These are phyloP conservation scores for Perccottus glenii DNA, from an alignment of 2,113 vertebrate species.

Conservation along the genomic window DNA sequence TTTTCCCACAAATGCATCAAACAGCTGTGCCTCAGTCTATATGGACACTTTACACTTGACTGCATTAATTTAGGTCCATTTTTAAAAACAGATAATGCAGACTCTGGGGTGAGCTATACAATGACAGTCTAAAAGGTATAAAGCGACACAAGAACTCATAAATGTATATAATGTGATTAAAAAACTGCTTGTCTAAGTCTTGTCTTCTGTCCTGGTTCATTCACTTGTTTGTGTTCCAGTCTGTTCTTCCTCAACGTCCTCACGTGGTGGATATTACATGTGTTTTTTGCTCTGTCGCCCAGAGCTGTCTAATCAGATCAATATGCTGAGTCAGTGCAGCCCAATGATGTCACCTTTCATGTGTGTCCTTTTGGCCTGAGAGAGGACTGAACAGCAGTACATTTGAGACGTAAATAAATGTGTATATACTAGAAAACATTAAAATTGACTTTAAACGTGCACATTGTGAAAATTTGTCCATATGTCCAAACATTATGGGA, in stretches of 20 bases:
- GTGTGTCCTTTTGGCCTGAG: not conserved
- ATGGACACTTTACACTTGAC: constrained; percentile 32
- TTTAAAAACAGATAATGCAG: constrained; percentile 30
- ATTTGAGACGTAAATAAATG: too few species aligned
- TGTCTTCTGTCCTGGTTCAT: not conserved
- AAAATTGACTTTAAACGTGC: too few species aligned
- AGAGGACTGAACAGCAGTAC: not conserved
- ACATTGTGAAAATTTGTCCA: too few species aligned
- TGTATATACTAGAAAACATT: too few species aligned
- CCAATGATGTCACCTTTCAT: too few species aligned
- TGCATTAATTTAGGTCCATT: constrained; percentile 21
- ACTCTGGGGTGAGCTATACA: constrained; percentile 1
- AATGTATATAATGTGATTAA: too few species aligned
- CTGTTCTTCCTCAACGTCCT: not conserved
- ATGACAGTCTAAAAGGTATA: too few species aligned
- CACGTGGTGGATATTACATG: too few species aligned
- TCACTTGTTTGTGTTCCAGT: not conserved
- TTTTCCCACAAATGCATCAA: constrained; percentile 23
- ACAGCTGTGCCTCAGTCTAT: not conserved
- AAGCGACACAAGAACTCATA: too few species aligned
- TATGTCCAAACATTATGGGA: too few species aligned
- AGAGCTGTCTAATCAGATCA: not conserved
- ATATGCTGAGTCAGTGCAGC: not conserved
- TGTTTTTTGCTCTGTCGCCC: too few species aligned
- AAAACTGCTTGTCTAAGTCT: too few species aligned